Evolutionary conservation across 2,888 invertebrate species (phyloP), one percentile per base, ranked within the genome.

Genomic region (Limnephilus auricula): DNA sequence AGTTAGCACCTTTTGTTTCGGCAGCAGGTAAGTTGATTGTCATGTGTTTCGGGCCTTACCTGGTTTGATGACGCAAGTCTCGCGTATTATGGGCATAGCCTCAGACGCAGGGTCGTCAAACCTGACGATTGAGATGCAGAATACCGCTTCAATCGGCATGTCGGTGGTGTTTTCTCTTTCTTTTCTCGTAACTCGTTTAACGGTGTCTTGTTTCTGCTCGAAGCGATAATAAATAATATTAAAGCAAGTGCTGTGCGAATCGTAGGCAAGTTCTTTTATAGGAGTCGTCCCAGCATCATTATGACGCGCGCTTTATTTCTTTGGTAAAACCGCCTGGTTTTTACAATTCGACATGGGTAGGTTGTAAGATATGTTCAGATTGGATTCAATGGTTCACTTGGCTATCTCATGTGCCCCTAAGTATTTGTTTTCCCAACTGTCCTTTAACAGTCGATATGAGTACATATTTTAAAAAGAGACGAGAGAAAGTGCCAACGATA

Each of bases 31-130:
- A 31, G 31, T 65, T 50, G 34, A 31, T 87, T 31, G 9, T 87
- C 87, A n/a, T 65, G 87, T 78, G 78, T 78, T 9, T 6, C 87
- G 87, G 87, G 37, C 90, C 90, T 86, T 90, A 90, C 90, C 86
- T 90, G 90, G 90, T 37, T 30, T 25, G 87, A 40, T 90, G 90
- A 90, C 90, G 90, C 90, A 90, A 90, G 90, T 86, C 79, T 45
- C 40, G 15, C 32, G 18, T 31, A 50, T 89, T 89, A 89, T 89
- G 89, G 89, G 32, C 89, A 89, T 82, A 89, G 89, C 82, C 89
- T 89, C 83, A 89, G 89, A 89, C 89, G 89, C 89, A 89, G 89
- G 89, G 89, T 89, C 89, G 89, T 89, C 89, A 89, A 89, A 89
- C 89, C 45, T 89, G 82, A 82, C 89, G 45, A 50, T 1, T 50